phyloP scores from a whole-genome alignment of 2,797 vertebrate genomes.

The Myotis vivesi region DNA sequence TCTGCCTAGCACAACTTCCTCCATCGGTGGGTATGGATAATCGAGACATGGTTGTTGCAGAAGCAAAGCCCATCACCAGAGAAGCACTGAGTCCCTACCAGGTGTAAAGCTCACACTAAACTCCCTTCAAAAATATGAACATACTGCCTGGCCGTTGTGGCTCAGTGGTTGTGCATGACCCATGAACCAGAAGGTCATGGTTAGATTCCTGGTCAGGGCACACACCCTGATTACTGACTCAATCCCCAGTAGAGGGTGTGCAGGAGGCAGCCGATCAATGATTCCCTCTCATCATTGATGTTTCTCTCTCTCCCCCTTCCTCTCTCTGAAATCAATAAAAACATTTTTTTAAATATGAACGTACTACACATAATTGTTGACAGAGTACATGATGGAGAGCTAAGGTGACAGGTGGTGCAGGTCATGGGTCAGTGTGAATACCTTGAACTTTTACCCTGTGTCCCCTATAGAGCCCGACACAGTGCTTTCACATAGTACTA shows the following conservation, averaged over 20 bases:
- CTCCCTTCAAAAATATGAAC: background rate
- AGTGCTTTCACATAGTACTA: background rate
- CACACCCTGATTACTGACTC: background rate
- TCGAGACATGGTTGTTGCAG: background rate
- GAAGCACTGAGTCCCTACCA: background rate
- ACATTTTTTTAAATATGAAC: background rate
- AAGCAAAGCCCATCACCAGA: background rate
- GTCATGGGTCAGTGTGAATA: background rate
- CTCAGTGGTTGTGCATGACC: background rate
- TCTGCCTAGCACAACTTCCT: background rate
- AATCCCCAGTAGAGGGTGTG: background rate
- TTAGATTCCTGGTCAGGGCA: background rate
- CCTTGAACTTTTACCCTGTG: too few species aligned
- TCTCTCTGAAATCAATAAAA: background rate
- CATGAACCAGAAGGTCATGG: background rate
- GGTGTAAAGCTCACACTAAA: background rate
- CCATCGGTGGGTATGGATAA: rapidly evolving
- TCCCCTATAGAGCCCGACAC: too few species aligned
- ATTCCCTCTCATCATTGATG: background rate
- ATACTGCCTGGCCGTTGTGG: background rate
- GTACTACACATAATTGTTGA: background rate
- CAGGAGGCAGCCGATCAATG: background rate
- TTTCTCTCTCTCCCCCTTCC: too few species aligned
- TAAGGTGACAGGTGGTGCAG: too few species aligned
- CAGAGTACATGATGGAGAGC: background rate